A percentile compares a stretch with the other conserved stretches of the same genome.
phyloP scores from a whole-genome alignment of 2,888 invertebrate genomes.

The Cordilura impudica region DNA sequence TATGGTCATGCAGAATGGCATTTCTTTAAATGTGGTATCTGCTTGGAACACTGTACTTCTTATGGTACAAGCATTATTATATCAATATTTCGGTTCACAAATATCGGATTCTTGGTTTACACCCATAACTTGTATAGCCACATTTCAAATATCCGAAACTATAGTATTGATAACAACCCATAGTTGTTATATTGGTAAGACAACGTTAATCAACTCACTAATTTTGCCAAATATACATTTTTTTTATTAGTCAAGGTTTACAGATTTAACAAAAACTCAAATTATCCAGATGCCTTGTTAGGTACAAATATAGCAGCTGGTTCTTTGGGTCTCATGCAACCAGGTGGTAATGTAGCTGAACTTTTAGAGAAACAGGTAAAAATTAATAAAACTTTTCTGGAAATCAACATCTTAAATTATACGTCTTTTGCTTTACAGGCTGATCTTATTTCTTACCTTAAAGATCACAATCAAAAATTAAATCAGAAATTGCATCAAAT shows the following conservation, averaged over 20 bases:
- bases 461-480: slow-evolving; percentile 83
- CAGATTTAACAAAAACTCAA: slow-evolving; percentile 81
- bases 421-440: slow-evolving; percentile 78
- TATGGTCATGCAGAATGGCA: slow-evolving; percentile 80
- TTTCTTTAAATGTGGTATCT: slow-evolving; percentile 82
- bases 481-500: slow-evolving; percentile 83
- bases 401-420: neutral
- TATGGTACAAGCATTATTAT: slow-evolving; percentile 80
- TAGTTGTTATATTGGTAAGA: slow-evolving; percentile 80
- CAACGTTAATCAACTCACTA: no score
- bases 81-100: slow-evolving; percentile 80
- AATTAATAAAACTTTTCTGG: neutral
- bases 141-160: slow-evolving; percentile 79
- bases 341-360: slow-evolving; percentile 80
- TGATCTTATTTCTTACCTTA: slow-evolving; percentile 83
- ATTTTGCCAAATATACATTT: no score
- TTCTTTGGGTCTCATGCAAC: slow-evolving; percentile 76
- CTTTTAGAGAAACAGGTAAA: slow-evolving; percentile 82
- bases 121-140: slow-evolving; percentile 81
- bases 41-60: slow-evolving; percentile 81
- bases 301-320: slow-evolving; percentile 76
- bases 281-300: slow-evolving; percentile 82
- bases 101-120: slow-evolving; percentile 78
- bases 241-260: slow-evolving; percentile 79
- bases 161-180: slow-evolving; percentile 79